Base-by-base conservation (phyloP, 2,113 vertebrate genomes). In the Gopherus flavomarginatus region DNA sequence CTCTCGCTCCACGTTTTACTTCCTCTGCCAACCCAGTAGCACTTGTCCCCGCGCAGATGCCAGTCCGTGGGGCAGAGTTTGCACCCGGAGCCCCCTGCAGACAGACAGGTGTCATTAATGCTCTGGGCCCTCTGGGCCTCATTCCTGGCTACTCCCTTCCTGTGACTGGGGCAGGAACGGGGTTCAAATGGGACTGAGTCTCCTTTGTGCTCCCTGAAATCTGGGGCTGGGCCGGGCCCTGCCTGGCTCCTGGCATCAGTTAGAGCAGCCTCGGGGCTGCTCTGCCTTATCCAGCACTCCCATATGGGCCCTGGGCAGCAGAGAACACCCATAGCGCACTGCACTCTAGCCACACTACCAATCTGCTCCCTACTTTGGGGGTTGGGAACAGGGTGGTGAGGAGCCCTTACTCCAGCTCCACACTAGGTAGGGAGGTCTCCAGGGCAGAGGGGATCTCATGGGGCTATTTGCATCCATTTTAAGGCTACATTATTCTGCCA, bases 111-210 rank as follows among this genome's bases (percentile, higher is more conserved):
- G 0, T 17, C 35, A 38, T 4, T 19, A 22, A n/a, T 38, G 19
- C 19, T 42, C 21, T 21, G n/a, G 11, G n/a, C 7, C 1, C 6
- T 65, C 17, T 16, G 10, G 65, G 65, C 65, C 21, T 22, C 17
- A 0, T 31, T n/a, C n/a, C n/a, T 19, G 1, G 35, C n/a, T 31
- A 6, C n/a, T 38, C 69, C 69, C 19, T 2, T 11, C 10, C n/a
- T 42, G 69, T 1, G 6, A 35, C 69, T 38, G n/a, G 69, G n/a
- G 69, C 69, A 5, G n/a, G 4, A 5, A 10, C 5, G 19, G 7
- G 69, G 31, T 3, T 35, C 5, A 42, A 11, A 72, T 21, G n/a
- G 19, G 17, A 2, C 10, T 72, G n/a, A 38, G 3, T 22, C n/a
- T 4, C 22, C 11, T 42, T 26, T 44, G 42, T 44, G 72, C 42